Evolutionary conservation across 2,888 invertebrate species (phyloP), one percentile per base, ranked within the genome.

Genomic region (Hybos culiciformis): DNA sequence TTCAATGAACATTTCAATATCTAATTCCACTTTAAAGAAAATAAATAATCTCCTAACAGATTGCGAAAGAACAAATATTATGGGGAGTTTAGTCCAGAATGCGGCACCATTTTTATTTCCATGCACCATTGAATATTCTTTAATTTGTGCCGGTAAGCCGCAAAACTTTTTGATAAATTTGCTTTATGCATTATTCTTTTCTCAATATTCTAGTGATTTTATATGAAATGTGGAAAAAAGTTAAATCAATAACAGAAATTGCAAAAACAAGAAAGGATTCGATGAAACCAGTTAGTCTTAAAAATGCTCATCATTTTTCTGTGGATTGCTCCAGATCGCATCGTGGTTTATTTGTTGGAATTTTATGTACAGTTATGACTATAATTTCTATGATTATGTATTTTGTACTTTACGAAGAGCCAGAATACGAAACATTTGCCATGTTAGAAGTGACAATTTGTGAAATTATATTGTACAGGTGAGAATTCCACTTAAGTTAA

Each of bases 181-280:
- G n/a, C n/a, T n/a, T n/a, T n/a, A n/a, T n/a, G n/a, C n/a, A n/a
- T n/a, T n/a, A n/a, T n/a, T n/a, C n/a, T n/a, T n/a, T n/a, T n/a
- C n/a, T n/a, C n/a, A n/a, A n/a, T n/a, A n/a, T n/a, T n/a, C n/a
- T n/a, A n/a, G 91, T 88, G 23, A 80, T 90, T 50, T 68, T 87
- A 43, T 90, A 82, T 59, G 84, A 90, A 63, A 87, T 91, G 79
- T 92, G 91, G 87, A 86, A 86, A 67, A 84, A 86, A 62, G 79
- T 83, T 12, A 69, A 70, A 51, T 68, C 88, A 3, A 63, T 66
- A 40, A 63, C 66, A 12, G 61, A 65, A 26, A 67, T 67, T 80
- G 52, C 78, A 37, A 60, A 59, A 37, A 56, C 63, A 1, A 54
- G 66, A n/a, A 62, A 60, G 42, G 62, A 60, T 41, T 65, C 64